phyloP scores from a whole-genome alignment of 2,888 invertebrate species.

The Axea sp. region DNA sequence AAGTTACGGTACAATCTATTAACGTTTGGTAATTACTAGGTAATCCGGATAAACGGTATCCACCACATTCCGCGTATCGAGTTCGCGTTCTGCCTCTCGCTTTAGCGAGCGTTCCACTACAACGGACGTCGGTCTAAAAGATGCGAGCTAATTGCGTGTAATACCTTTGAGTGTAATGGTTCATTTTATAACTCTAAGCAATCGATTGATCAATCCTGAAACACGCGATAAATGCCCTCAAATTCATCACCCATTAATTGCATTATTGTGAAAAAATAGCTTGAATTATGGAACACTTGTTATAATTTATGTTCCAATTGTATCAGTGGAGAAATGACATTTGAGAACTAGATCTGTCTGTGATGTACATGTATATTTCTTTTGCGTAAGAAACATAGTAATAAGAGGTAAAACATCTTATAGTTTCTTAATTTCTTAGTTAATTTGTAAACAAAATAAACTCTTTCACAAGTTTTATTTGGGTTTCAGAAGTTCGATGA shows the following conservation, averaged over 20 bases:
- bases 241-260: constrained; percentile 49
- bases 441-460: no score
- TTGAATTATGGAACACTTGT: constrained; percentile 22
- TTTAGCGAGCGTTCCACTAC: constrained; percentile 33
- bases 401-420: no score
- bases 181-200: constrained; percentile 49
- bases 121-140: constrained; percentile 38
- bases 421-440: no score
- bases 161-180: constrained; percentile 32
- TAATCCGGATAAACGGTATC: constrained; percentile 59
- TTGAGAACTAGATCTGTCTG: neutral
- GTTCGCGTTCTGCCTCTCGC: constrained; percentile 32
- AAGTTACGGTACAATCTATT: constrained; percentile 56
- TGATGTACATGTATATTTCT: no score
- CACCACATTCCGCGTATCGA: constrained; percentile 53
- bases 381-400: no score
- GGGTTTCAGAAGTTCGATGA: no score
- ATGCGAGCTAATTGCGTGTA: constrained; percentile 50
- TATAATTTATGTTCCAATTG: constrained; percentile 34
- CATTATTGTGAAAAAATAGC: constrained; percentile 4
- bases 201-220: constrained; percentile 30
- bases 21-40: constrained; percentile 55
- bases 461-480: no score
- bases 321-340: constrained; percentile 8
- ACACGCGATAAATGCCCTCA: constrained; percentile 23